A percentile compares a stretch with the other conserved stretches of the same genome.
phyloP scores from a whole-genome alignment of 1,140 invertebrate species.

The Agraylea sexmaculata region DNA sequence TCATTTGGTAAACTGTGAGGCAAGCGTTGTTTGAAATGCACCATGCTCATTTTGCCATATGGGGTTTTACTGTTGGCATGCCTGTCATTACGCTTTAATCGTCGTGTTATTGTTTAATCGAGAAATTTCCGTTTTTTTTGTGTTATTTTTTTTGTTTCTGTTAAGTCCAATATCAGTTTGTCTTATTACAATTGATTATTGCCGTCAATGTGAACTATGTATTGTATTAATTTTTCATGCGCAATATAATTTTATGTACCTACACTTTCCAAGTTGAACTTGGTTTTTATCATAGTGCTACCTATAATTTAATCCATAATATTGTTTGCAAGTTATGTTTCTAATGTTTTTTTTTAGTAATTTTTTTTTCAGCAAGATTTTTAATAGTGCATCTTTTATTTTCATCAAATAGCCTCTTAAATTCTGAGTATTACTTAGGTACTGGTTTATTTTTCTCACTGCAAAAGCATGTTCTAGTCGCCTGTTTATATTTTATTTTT shows the following conservation, averaged over 20 bases:
- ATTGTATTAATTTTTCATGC: conserved; percentile 16
- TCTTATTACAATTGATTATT: too few species aligned
- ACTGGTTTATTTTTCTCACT: conserved; percentile 54
- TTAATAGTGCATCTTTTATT: conserved; percentile 16
- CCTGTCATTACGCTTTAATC: too few species aligned
- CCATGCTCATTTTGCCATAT: conserved; percentile 48
- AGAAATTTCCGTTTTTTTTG: too few species aligned
- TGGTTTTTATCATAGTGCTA: neutral
- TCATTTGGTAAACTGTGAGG: conserved; percentile 89
- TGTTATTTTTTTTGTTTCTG: conserved; percentile 21
- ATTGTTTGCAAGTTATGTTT: too few species aligned
- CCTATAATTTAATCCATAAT: conserved; percentile 33
- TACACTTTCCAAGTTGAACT: neutral
- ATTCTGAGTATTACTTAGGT: conserved; percentile 97
- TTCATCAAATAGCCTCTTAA: conserved; percentile 39
- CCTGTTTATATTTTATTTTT: neutral
- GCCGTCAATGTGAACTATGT: conserved; percentile 22
- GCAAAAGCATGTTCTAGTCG: neutral
- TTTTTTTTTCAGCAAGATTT: conserved; percentile 22
- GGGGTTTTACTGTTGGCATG: conserved; percentile 48
- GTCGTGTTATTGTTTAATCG: too few species aligned
- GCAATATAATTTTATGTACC: conserved; percentile 18
- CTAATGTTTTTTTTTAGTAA: conserved; percentile 27
- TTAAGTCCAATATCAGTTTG: conserved; percentile 20
- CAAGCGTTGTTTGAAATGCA: conserved; percentile 25